Base-by-base conservation (phyloP, 2,113 vertebrate species). In the Petromus typicus region DNA sequence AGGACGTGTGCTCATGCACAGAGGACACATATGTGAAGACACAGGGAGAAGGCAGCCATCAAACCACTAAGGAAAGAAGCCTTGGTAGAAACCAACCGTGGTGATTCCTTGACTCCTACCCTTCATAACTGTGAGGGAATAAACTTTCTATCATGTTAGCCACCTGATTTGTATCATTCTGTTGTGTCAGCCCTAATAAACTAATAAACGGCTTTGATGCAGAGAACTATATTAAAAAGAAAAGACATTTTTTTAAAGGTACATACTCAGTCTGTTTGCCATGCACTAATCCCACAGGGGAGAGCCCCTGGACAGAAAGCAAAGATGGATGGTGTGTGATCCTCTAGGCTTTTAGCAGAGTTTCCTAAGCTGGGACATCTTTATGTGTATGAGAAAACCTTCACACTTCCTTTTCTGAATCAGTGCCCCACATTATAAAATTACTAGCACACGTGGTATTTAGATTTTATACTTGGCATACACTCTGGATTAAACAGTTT, bases 401-500 rank as follows among this genome's bases (percentile, higher is more conserved):
- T 64, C 30, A 64, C 48, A 66, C 54, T n/a, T 23, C 23, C 66
- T 71, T 34, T 7, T 32, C 25, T n/a, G 27, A 64, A 11, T 56
- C 54, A 30, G 78, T n/a, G 14, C 27, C 56, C 10, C 48, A 6
- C 18, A 32, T 54, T 54, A 69, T 90, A 82, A 93, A 95, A 96
- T 54, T 78, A 57, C 0, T 91, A 67, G 30, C 67, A 54, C 17
- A 76, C 45, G 83, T n/a, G n/a, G 40, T 63, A 7, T 54, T 95
- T 87, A 90, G 34, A 93, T 91, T 84, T 45, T 76, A 54, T 82
- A 82, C 27, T 80, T 82, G 40, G 90, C n/a, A 51, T 45, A 51
- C 34, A 45, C 48, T 88, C 71, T 18, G 22, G 66, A 67, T 64
- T 87, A 84, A 71, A 66, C 22, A 66, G 40, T 45, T 89, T 61